Conservation (phyloP, 2,888 invertebrate genomes). For the Cephonodes hylas region DNA sequence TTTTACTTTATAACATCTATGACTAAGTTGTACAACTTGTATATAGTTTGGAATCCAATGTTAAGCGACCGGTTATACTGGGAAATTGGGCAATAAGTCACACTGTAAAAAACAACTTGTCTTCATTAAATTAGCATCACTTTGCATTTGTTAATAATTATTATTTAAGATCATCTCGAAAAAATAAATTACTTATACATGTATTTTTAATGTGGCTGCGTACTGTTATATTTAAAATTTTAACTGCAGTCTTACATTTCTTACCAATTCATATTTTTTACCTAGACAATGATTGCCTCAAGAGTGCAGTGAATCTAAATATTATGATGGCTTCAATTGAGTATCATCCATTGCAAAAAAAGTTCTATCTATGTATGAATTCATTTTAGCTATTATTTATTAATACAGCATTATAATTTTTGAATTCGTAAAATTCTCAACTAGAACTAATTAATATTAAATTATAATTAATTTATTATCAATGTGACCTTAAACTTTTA, state of each 20-base stretch:
- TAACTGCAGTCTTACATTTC: too few species aligned
- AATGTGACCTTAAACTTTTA: neutral
- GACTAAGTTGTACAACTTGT: neutral
- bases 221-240: neutral
- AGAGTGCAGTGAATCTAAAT: too few species aligned
- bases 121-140: neutral
- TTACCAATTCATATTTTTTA: too few species aligned
- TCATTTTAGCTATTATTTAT: neutral
- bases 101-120: neutral
- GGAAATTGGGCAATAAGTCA: neutral
- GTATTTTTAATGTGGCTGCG: neutral
- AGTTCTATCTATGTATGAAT: too few species aligned
- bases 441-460: neutral
- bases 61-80: neutral
- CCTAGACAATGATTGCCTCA: too few species aligned
- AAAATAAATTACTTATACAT: neutral
- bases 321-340: too few species aligned
- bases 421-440: neutral
- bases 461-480: neutral
- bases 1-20: neutral
- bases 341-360: too few species aligned
- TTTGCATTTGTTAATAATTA: neutral
- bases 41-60: neutral
- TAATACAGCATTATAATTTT: neutral
- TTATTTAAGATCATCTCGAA: neutral